Base-by-base conservation (phyloP, 2,113 vertebrate species). In the Plecturocebus donacophilus region DNA sequence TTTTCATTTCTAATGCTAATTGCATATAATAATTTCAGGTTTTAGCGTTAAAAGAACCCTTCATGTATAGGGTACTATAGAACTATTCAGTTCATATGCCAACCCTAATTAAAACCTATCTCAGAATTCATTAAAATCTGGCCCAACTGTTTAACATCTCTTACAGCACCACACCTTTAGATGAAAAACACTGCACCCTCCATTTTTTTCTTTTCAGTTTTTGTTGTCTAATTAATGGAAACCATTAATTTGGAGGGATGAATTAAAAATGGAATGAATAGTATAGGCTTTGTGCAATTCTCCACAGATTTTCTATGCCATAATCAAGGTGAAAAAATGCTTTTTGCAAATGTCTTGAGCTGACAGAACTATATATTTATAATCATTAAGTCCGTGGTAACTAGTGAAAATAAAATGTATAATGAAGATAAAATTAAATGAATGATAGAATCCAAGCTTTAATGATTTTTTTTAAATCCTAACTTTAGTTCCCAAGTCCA, bases 171-270 rank as follows among this genome's bases (percentile, higher is more conserved):
- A 23, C 14, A 87, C 76, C 90, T 94, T 97, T 90, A 95, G 91
- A 85, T 38, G n/a, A 97, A 96, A 96, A 97, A 54, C 1, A 68
- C 40, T 42, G 21, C 12, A 56, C 68, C 68, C 58, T 96, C 12
- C 58, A 10, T 70, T 94, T 96, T 93, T 70, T 16, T n/a, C 54
- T 56, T 93, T 84, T 87, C 79, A 83, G 47, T 73, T 97, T 96
- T 93, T 98, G 90, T 97, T 94, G 97, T 97, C 87, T 98, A 97
- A 95, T 98, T 98, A 98, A 93, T 94, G 91, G 95, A 86, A 94
- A 27, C 79, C 64, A 45, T 93, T 98, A 97, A 97, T 97, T 97
- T 97, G 64, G 82, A 70, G 95, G 97, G 91, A 80, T 68, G 87
- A 73, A 58, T 92, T 95, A 61, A 71, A 91, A 95, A 77, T 30